Evolutionary conservation across 1,140 invertebrate genomes (phyloP).

Genomic region (Aphaenogaster rudis): DNA sequence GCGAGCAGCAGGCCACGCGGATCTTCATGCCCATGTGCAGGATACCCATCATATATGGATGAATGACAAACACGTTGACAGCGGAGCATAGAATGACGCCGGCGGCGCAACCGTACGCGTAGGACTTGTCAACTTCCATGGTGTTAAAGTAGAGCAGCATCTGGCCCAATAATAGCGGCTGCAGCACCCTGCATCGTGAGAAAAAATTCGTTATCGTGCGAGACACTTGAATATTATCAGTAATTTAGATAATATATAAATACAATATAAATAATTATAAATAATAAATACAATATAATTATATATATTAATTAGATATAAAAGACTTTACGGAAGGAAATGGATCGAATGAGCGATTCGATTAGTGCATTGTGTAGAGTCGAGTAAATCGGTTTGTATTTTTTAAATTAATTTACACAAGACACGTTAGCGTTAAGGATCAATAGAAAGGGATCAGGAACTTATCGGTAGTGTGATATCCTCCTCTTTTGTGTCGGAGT

Average conservation of each 20-base stretch:
- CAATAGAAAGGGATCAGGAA: not conserved
- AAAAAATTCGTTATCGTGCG: not conserved
- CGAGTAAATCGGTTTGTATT: not conserved
- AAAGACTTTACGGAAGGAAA: not conserved
- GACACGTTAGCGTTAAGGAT: not conserved
- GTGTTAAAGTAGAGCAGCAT: conserved; percentile 89
- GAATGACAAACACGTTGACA: conserved; percentile 90
- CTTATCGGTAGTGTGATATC: not conserved
- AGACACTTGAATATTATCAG: not conserved
- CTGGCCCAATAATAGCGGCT: conserved; percentile 90
- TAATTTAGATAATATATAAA: not conserved
- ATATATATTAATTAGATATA: not conserved
- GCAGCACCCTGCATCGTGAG: conserved; percentile 88
- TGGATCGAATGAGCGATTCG: not conserved
- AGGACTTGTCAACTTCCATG: conserved; percentile 84
- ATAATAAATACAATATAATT: not conserved
- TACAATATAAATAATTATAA: not conserved
- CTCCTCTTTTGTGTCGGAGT: not conserved
- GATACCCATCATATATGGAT: conserved; percentile 93
- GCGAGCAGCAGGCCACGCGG: conserved; percentile 92
- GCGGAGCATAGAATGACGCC: conserved; percentile 90
- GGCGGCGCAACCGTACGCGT: conserved; percentile 90
- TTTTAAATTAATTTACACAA: not conserved
- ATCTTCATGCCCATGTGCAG: conserved; percentile 92
- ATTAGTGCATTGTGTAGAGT: not conserved